Percentiles rank a stretch among this genome's conserved stretches.
These are phyloP conservation scores for Macaria notata DNA, from an alignment of 2,888 invertebrate genomes.

Conservation along the genomic window DNA sequence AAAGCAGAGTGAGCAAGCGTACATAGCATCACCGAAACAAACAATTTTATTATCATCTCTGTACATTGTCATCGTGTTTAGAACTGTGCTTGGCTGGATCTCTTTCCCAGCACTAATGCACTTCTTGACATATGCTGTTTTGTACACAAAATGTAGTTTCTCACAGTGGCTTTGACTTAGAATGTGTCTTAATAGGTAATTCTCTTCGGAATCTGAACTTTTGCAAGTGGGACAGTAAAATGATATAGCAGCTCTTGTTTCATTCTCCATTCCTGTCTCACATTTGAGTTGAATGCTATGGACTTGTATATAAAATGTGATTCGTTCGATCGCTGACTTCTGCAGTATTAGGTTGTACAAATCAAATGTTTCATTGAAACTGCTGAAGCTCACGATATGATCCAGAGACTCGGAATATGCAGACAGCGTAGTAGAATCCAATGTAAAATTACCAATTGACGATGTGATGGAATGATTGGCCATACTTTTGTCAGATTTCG, in stretches of 20 bases:
- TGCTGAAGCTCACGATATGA: conserved; percentile 66
- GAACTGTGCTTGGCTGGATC: conserved; percentile 69
- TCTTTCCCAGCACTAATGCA: conserved; percentile 65
- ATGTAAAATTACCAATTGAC: conserved; percentile 69
- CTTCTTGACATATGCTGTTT: conserved; percentile 73
- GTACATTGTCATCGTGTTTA: conserved; percentile 75
- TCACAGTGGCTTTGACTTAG: conserved; percentile 65
- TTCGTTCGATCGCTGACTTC: conserved; percentile 67
- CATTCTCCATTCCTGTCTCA: conserved; percentile 45
- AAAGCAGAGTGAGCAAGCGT: conserved; percentile 72
- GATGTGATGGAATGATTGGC: conserved; percentile 63
- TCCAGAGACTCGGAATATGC: conserved; percentile 73
- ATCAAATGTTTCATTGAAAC: conserved; percentile 60
- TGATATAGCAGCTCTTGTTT: conserved; percentile 50
- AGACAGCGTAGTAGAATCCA: conserved; percentile 65
- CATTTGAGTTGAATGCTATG: conserved; percentile 67
- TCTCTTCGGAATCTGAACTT: conserved; percentile 56
- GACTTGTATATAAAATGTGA: conserved; percentile 72
- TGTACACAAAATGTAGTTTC: conserved; percentile 72
- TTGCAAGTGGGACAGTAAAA: conserved; percentile 67
- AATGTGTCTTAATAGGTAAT: conserved; percentile 61
- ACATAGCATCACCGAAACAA: conserved; percentile 71
- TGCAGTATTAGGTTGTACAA: conserved; percentile 58
- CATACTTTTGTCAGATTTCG: conserved; percentile 48
- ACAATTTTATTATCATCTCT: conserved; percentile 75